Evolutionary conservation across 2,797 vertebrate species (phyloP).

Genomic region (Echiichthys vipera): DNA sequence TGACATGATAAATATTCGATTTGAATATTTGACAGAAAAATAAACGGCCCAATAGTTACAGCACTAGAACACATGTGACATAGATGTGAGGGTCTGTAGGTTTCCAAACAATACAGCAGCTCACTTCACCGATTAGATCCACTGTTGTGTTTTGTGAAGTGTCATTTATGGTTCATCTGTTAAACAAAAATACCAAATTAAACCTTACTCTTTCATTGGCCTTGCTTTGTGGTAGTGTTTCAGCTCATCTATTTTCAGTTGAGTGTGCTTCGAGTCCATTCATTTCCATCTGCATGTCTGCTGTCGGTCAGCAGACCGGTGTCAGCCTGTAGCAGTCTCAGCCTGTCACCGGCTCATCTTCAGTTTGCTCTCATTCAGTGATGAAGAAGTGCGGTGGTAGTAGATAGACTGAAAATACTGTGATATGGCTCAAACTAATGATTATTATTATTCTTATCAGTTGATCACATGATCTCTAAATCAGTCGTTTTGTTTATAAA

Average conservation of each 20-base stretch:
- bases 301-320: slow-evolving; percentile 51
- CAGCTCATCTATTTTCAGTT: slow-evolving; percentile 15
- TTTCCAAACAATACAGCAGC: not conserved
- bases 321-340: slow-evolving; percentile 69
- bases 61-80: not conserved
- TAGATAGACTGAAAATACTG: not conserved
- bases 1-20: not conserved
- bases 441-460: not conserved
- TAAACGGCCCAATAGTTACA: not conserved
- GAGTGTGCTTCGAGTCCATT: slow-evolving; percentile 23
- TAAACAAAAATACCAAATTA: not conserved
- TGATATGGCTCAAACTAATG: not conserved
- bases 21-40: not conserved
- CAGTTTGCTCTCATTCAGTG: slow-evolving; percentile 33
- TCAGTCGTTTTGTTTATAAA: not conserved
- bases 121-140: not conserved
- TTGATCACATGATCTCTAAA: not conserved
- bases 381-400: not conserved
- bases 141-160: too few species aligned
- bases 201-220: not conserved
- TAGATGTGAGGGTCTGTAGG: not conserved
- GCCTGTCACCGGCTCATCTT: slow-evolving; percentile 53
- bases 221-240: not conserved
- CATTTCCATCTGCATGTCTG: slow-evolving; percentile 27
- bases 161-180: too few species aligned